Conservation (phyloP, 2,113 vertebrate genomes). For the Tylochromis polylepis region DNA sequence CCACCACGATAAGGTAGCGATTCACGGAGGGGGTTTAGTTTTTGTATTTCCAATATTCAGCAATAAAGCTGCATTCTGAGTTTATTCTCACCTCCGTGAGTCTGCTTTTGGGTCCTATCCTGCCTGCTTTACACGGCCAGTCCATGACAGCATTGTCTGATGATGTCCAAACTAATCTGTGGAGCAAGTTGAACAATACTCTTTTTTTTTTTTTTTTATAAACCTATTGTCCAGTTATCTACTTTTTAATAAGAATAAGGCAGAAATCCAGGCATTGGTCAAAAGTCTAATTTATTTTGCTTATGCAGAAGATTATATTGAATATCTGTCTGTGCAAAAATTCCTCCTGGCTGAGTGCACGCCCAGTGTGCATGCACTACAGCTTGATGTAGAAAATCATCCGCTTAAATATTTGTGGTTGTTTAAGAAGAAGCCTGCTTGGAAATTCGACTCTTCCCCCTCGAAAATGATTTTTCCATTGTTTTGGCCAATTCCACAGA, state of each 20-base stretch:
- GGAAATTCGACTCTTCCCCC: slow-evolving; percentile 28
- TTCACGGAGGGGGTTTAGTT: too few species aligned
- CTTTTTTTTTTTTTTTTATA: neutral
- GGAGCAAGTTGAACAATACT: neutral
- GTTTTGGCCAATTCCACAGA: slow-evolving; percentile 36
- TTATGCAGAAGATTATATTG: neutral
- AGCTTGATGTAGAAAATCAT: neutral
- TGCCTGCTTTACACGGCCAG: too few species aligned
- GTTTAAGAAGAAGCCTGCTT: neutral
- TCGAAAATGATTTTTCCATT: slow-evolving; percentile 43
- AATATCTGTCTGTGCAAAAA: neutral
- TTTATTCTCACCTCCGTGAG: too few species aligned
- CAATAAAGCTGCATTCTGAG: too few species aligned
- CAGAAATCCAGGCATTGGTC: neutral
- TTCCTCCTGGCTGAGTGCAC: neutral
- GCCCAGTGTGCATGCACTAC: neutral
- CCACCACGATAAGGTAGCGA: too few species aligned
- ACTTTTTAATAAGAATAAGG: neutral
- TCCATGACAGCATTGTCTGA: neutral
- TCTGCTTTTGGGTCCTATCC: too few species aligned
- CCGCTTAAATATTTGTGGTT: slow-evolving; percentile 13
- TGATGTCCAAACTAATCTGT: neutral
- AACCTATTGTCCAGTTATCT: neutral
- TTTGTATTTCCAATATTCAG: too few species aligned
- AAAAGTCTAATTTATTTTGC: neutral